Conservation (phyloP, 2,888 invertebrate genomes). For the Caenorhabditis sinica region DNA sequence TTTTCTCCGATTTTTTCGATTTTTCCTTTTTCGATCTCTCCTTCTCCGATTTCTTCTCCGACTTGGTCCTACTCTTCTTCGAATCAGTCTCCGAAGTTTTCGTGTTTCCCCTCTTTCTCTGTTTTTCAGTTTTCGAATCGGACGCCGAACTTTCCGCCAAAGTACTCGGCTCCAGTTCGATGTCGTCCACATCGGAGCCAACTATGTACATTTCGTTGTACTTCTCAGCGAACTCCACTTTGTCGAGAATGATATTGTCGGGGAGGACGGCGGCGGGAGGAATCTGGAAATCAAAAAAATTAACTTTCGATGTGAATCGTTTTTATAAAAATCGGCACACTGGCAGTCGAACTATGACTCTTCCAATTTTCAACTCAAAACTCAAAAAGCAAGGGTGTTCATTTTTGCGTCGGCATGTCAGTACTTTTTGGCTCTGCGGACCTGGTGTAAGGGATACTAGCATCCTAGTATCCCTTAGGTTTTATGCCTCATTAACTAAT, state of each 20-base stretch:
- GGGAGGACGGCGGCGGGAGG: neutral
- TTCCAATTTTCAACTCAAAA: too few species aligned
- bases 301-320: neutral
- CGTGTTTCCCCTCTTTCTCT: neutral
- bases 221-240: constrained; percentile 16
- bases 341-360: neutral
- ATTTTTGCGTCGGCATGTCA: too few species aligned
- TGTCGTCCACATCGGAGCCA: constrained; percentile 40
- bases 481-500: too few species aligned
- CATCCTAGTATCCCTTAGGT: too few species aligned
- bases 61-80: neutral
- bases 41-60: neutral
- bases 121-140: neutral
- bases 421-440: too few species aligned
- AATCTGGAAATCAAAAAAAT: constrained; percentile 15
- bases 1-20: neutral
- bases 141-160: neutral
- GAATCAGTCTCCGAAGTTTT: neutral
- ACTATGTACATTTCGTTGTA: constrained; percentile 43
- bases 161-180: constrained; percentile 34
- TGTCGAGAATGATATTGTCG: constrained; percentile 27
- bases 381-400: too few species aligned
- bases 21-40: neutral
- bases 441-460: too few species aligned
- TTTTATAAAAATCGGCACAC: too few species aligned